Evolutionary conservation across 2,888 invertebrate species (phyloP), one percentile per base, ranked within the genome.

Genomic region (Hypolimnas misippus): DNA sequence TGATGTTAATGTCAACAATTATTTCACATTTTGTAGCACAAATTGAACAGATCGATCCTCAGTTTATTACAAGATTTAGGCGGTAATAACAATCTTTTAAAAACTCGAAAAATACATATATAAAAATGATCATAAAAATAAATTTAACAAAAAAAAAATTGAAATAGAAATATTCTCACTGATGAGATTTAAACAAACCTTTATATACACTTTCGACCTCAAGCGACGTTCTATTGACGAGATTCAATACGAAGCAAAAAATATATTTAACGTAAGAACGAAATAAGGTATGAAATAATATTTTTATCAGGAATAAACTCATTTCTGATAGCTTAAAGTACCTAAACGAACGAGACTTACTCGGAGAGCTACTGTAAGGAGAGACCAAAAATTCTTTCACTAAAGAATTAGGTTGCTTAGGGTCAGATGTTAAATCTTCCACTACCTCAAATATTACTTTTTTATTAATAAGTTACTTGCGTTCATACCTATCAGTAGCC

Each of bases 391-490:
- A 31, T 14, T 21, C 21, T 46, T 46, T 46, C 10, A 46, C 19
- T 12, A 10, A 12, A 31, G 33, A 42, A 29, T 5, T 57, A 57
- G 40, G 33, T 63, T 21, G 21, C 12, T 64, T 61, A 57, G 8
- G 51, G 51, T 52, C 51, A 49, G 58, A 55, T 35, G 55, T 50
- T 46, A 54, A 16, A 51, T 69, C 63, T 70, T 66, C 67, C 69
- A 68, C 74, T 74, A 74, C 74, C 74, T 74, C 74, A 74, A 66
- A 58, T 67, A 62, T 69, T 62, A 66, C 62, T 72, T 65, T 69
- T 70, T 16, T 42, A 42, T 38, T 38, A 42, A 42, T 57, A 63
- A 67, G 61, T 70, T 63, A 58, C 29, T 57, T 62, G 58, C 61
- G 57, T 64, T 64, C 29, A 29, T 65, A 61, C 49, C 46, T 56